A percentile compares a stretch with the other conserved stretches of the same genome.
Evolutionary conservation across 2,888 invertebrate species (phyloP).

Genomic region (Archaeoteleia sp.): DNA sequence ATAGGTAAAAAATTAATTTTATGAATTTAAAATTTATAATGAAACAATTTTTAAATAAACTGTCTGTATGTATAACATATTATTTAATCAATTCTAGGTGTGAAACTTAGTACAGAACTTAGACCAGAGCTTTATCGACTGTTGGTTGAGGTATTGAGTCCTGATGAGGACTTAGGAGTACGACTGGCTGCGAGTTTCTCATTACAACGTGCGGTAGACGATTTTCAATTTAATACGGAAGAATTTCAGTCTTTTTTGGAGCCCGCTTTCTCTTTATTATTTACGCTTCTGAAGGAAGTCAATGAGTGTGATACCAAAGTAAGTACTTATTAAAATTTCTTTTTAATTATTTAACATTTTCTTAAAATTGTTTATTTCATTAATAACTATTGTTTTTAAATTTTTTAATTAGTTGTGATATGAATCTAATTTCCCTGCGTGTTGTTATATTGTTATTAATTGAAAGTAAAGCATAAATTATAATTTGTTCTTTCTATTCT

Average conservation of each 20-base stretch:
- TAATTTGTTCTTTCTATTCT: too few relatives aligned
- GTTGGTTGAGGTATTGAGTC: constrained; percentile 83
- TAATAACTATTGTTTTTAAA: too few relatives aligned
- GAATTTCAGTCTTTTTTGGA: constrained; percentile 90
- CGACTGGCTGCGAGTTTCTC: constrained; percentile 91
- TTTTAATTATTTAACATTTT: too few relatives aligned
- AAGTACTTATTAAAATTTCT: too few relatives aligned
- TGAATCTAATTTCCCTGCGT: too few relatives aligned
- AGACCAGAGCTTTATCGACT: constrained; percentile 89
- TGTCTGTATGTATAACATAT: too few relatives aligned
- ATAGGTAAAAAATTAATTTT: constrained; percentile 73
- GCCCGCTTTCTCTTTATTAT: constrained; percentile 85
- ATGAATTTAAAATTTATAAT: background rate
- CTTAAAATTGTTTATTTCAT: too few relatives aligned
- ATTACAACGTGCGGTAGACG: constrained; percentile 89
- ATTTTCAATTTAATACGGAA: constrained; percentile 92
- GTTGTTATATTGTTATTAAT: too few relatives aligned
- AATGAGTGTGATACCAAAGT: constrained; percentile 95
- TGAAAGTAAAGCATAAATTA: too few relatives aligned
- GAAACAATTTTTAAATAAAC: background rate
- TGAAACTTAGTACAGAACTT: constrained; percentile 86
- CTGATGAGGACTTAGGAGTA: constrained; percentile 91
- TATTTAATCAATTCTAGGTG: constrained; percentile 72
- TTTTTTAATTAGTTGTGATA: too few relatives aligned
- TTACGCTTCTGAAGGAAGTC: constrained; percentile 89